These are phyloP conservation scores for Anthopleura sola DNA, from an alignment of 64 coral and sea anemone species.

Conservation along the genomic window DNA sequence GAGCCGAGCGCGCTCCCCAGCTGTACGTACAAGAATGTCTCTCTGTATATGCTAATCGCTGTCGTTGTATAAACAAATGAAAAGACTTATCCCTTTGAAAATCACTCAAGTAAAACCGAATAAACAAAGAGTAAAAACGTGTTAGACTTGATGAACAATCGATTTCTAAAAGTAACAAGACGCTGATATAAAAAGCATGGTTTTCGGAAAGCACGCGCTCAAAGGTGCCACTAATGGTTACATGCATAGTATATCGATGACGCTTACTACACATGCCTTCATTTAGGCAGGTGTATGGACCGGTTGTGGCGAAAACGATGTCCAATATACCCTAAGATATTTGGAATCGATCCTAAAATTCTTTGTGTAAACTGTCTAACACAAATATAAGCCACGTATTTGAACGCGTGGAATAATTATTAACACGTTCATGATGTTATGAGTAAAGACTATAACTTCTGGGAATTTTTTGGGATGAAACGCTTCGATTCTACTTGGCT, in stretches of 20 bases:
- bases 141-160: neutral
- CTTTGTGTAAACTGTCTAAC: neutral
- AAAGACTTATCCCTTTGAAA: neutral
- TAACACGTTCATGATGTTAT: neutral
- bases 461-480: neutral
- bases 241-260: neutral
- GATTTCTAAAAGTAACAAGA: constrained; percentile 15
- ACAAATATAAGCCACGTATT: constrained; percentile 12
- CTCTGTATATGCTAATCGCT: constrained; percentile 6
- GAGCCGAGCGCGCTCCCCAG: neutral
- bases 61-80: constrained; percentile 7
- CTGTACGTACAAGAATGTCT: constrained; percentile 18
- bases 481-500: neutral
- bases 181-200: neutral
- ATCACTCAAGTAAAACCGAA: neutral
- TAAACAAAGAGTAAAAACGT: constrained; percentile 22
- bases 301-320: neutral
- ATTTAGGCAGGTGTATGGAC: neutral
- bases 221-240: neutral
- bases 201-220: neutral
- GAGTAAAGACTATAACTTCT: neutral
- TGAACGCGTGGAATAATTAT: constrained; percentile 21
- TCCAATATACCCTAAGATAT: neutral
- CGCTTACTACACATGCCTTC: neutral
- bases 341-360: neutral